phyloP scores from a whole-genome alignment of 2,113 vertebrate species.

The Xiphophorus maculatus region DNA sequence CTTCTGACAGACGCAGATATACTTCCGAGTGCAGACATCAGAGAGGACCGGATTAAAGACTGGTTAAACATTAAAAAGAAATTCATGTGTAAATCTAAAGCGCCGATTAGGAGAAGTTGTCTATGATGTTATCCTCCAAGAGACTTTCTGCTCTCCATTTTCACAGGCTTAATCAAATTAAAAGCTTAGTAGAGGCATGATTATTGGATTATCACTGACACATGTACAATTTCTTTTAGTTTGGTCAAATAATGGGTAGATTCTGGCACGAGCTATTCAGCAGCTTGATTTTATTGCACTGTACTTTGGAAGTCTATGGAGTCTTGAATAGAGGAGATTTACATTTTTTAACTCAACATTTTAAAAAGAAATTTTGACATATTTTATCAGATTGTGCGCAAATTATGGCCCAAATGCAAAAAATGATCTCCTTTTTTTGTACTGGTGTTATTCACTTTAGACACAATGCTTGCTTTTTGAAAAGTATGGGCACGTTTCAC shows the following conservation, averaged over 20 bases:
- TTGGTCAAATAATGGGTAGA: constrained; percentile 92
- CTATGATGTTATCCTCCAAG: constrained; percentile 83
- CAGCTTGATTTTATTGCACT: constrained; percentile 50
- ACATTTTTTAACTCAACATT: not conserved
- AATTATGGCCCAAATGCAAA: not conserved
- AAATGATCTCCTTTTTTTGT: not conserved
- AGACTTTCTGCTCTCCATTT: constrained; percentile 89
- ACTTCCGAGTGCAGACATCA: constrained; percentile 82
- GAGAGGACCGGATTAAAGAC: constrained; percentile 87
- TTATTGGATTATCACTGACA: constrained; percentile 89
- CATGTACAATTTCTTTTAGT: constrained; percentile 85
- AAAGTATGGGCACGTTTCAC: constrained; percentile 22
- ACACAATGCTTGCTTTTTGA: constrained; percentile 44
- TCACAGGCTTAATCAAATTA: constrained; percentile 96
- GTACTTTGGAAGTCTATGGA: constrained; percentile 32
- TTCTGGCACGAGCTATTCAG: constrained; percentile 83
- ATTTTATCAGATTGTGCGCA: not conserved
- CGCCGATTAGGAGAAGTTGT: constrained; percentile 82
- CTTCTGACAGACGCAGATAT: constrained; percentile 80
- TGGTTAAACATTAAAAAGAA: constrained; percentile 90
- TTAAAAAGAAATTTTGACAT: not conserved
- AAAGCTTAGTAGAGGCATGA: constrained; percentile 88
- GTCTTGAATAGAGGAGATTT: not conserved
- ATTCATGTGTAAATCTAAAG: constrained; percentile 94
- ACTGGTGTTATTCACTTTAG: not conserved